A percentile compares a stretch with the other conserved stretches of the same genome.
phyloP scores from a whole-genome alignment of 2,797 vertebrate species.

The Sciaenops ocellatus region DNA sequence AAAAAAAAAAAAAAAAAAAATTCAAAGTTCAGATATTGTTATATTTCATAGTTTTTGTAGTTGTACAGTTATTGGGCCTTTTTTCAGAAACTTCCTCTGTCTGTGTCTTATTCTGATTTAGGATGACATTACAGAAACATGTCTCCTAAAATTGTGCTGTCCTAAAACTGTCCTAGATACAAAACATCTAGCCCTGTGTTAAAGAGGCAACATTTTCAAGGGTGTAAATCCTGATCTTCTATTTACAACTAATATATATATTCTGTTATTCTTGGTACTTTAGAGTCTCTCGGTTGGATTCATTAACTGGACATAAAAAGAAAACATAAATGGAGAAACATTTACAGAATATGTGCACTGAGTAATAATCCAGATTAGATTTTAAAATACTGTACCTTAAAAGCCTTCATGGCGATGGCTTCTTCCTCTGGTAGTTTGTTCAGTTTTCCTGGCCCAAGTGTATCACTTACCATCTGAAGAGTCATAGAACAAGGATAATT shows the following conservation, averaged over 20 bases:
- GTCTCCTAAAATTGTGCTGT: too few relatives aligned
- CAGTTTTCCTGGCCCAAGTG: slow-evolving; percentile 88
- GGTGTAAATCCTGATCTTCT: neutral
- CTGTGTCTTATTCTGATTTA: too few relatives aligned
- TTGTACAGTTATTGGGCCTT: too few relatives aligned
- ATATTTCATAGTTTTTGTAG: too few relatives aligned
- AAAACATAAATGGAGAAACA: neutral
- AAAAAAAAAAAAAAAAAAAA: too few relatives aligned
- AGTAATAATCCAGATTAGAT: too few relatives aligned
- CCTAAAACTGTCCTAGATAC: too few relatives aligned
- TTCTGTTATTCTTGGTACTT: neutral
- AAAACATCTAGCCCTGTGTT: neutral
- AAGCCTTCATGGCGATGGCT: slow-evolving; percentile 85
- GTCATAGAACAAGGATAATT: neutral
- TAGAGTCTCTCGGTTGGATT: neutral
- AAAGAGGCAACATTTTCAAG: neutral
- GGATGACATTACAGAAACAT: too few relatives aligned
- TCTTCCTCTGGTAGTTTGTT: slow-evolving; percentile 84
- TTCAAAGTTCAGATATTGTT: too few relatives aligned
- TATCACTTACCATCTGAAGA: slow-evolving; percentile 88
- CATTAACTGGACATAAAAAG: neutral
- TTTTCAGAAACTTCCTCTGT: too few relatives aligned
- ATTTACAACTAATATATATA: neutral
- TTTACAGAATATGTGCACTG: too few relatives aligned
- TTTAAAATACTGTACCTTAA: slow-evolving; percentile 78